Base-by-base conservation (phyloP, 2,888 invertebrate species). In the Ernsta delagoae region DNA sequence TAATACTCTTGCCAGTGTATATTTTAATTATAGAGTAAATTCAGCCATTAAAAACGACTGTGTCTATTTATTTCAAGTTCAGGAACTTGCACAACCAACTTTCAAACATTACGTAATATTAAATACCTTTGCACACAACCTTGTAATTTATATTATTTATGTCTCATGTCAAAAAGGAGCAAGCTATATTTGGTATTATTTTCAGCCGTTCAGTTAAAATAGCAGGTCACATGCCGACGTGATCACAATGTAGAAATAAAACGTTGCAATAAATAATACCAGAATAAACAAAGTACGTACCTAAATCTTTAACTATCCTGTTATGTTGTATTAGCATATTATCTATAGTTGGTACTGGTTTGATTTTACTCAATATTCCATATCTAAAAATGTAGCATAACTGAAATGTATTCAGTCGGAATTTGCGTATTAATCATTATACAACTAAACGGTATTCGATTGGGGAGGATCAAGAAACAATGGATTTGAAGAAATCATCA, bases 71-170 rank as follows among this genome's bases (percentile, higher is more conserved):
- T 70, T 70, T 59, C 69, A 54, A 64, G 64, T 64, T 53, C 69
- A 34, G 59, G 50, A 59, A 50, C 50, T 62, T 39, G 59, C 16
- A 43, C 12, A 39, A 59, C 69, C 50, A 59, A 69, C 69, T 69
- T 69, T 69, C 69, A 69, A 69, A 7, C 59, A 53, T 69, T 69
- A 69, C 69, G 69, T 69, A 69, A 69, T 60, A 56, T 57, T 57
- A 43, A 59, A 69, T 59, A 64, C 69, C 63, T 70, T 64, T 43
- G 54, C 50, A 59, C 56, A 34, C 45, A 41, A 59, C 69, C 69
- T 70, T 70, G 69, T 59, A 43, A 63, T 57, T 43, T 43, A 43
- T 41, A 31, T 54, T 54, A 16, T 16, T 16, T 59, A 50, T 64
- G 62, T 59, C 59, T 59, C 53, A 7, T 68, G 67, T 70, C 59